Evolutionary conservation across 2,113 vertebrate genomes (phyloP), one percentile per base, ranked within the genome.

Genomic region (Asarcornis scutulata): DNA sequence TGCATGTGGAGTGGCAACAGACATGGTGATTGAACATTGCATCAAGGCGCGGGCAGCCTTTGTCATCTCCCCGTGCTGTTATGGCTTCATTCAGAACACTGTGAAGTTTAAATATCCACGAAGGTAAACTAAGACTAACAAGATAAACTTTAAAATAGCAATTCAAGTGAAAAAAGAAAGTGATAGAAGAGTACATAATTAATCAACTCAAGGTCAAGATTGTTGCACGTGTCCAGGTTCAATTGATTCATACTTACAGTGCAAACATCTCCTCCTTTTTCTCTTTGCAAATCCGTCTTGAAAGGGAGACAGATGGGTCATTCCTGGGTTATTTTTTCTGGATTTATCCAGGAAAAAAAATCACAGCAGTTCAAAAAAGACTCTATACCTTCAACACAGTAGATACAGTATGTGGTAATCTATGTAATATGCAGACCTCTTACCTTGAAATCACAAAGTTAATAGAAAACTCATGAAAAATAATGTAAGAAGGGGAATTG

Each of bases 81-180:
- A 99, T 0, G 99, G 99, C 76, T 99, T 99, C 97, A 98, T 99
- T 94, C 99, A 99, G 96, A 99, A 99, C 56, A 99, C 99, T 8
- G 86, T 98, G 76, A 99, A 99, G 97, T 99, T 99, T 97, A 98
- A 96, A 75, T 99, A 99, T 95, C 99, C 99, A 73, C 98, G 97
- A 97, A 99, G 99, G 99, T 99, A 87, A 97, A 77, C 14, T 27
- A 16, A 72, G 83, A 40, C 59, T 83, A 18, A 27, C 55, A 69
- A 58, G 29, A 86, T 58, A 55, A 75, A 4, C 44, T 73, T 71
- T 59, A 46, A 86, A 83, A 31, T 56, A 72, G 0, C 23, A 40
- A 7, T 0, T 63, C 63, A 48, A 80, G 20, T 22, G 8, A 52
- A 27, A 36, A 50, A 60, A 78, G 26, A 42, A 91, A 86, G 59